Evolutionary conservation across 2,888 invertebrate species (phyloP).

Genomic region (Ametastegia equiseti): DNA sequence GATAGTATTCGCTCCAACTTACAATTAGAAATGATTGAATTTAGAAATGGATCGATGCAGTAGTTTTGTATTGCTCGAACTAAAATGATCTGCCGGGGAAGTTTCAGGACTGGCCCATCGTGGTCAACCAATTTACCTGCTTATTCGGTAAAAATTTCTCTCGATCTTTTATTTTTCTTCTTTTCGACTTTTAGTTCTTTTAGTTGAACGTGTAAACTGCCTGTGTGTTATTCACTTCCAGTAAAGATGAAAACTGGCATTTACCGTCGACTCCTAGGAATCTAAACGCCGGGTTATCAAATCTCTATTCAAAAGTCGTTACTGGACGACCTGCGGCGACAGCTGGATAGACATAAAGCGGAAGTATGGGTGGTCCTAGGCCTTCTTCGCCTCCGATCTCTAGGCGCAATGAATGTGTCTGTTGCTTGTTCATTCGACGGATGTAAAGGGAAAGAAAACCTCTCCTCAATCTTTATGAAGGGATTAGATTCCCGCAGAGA

Average conservation of each 20-base stretch:
- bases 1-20: too few species aligned
- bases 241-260: not conserved
- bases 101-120: too few species aligned
- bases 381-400: not conserved
- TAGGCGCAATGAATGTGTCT: not conserved
- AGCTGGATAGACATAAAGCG: constrained; percentile 27
- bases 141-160: too few species aligned
- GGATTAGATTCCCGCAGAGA: constrained; percentile 20
- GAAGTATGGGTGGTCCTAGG: constrained; percentile 30
- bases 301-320: constrained; percentile 41
- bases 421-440: constrained; percentile 12
- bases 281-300: constrained; percentile 1
- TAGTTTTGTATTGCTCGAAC: too few species aligned
- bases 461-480: not conserved
- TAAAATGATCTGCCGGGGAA: too few species aligned
- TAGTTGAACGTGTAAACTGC: not conserved
- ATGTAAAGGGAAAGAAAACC: not conserved
- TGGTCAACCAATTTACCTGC: too few species aligned
- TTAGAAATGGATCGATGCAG: too few species aligned
- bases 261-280: not conserved
- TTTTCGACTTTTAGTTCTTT: too few species aligned
- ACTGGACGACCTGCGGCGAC: constrained; percentile 32
- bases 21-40: too few species aligned
- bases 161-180: too few species aligned
- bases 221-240: not conserved